Conservation (phyloP, 2,888 invertebrate species). For the Chymomyza procnemis region DNA sequence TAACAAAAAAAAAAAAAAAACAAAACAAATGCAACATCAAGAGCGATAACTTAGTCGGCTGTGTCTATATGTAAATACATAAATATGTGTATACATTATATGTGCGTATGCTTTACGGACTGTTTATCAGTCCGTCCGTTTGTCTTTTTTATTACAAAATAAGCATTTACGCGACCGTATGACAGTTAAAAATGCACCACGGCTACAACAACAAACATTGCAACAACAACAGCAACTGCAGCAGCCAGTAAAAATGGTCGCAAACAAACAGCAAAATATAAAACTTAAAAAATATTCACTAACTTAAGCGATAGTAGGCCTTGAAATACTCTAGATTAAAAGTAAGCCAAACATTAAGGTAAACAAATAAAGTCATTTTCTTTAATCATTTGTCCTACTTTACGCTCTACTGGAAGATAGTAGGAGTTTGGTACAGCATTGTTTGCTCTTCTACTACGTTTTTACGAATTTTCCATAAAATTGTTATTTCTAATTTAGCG, state of each 20-base stretch:
- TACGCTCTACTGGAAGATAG: too few species aligned
- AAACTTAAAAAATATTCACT: neutral
- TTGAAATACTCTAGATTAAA: too few species aligned
- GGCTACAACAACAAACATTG: constrained; percentile 34
- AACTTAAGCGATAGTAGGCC: too few species aligned
- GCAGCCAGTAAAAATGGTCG: constrained; percentile 16
- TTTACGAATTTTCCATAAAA: too few species aligned
- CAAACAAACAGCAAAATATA: constrained; percentile 19
- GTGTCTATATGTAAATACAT: constrained; percentile 15
- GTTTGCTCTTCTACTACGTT: too few species aligned
- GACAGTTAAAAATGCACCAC: constrained; percentile 66
- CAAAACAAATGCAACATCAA: constrained; percentile 4
- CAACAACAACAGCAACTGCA: constrained; percentile 28
- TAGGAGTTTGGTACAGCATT: too few species aligned
- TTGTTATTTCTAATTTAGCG: too few species aligned
- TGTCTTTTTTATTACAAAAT: constrained; percentile 70
- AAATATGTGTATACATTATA: constrained; percentile 1
- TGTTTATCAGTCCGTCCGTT: constrained; percentile 22
- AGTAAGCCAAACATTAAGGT: too few species aligned
- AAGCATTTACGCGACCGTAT: constrained; percentile 70
- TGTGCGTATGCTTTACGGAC: constrained; percentile 21
- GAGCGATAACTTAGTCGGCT: constrained; percentile 60
- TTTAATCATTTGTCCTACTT: too few species aligned
- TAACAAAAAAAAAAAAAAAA: constrained; percentile 23
- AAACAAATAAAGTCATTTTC: too few species aligned